Evolutionary conservation across 2,888 invertebrate genomes (phyloP).

Genomic region (Caenorhabditis doughertyi): DNA sequence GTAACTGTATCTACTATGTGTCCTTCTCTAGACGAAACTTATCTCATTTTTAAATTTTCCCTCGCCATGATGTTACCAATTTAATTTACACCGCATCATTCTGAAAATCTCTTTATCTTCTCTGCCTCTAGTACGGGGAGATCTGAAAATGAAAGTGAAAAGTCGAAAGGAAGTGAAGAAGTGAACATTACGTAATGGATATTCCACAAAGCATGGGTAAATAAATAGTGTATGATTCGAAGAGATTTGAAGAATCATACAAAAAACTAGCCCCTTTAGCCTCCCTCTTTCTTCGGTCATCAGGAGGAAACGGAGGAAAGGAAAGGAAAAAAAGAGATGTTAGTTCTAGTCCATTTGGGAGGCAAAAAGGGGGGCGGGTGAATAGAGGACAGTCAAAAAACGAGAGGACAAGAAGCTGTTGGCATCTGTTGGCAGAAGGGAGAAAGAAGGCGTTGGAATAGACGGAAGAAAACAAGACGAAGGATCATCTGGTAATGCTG

Average conservation of each 20-base stretch:
- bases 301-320: constrained; percentile 20
- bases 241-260: constrained; percentile 14
- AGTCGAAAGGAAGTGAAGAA: constrained; percentile 36
- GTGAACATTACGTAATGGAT: constrained; percentile 47
- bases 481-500: constrained; percentile 40
- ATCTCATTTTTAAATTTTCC: background rate
- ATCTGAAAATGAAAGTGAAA: constrained; percentile 36
- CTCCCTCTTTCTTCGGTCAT: constrained; percentile 28
- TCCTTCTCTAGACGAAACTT: too few relatives aligned
- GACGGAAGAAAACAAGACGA: background rate
- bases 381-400: constrained; percentile 44
- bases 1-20: too few relatives aligned
- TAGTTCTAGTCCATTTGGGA: constrained; percentile 36
- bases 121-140: background rate
- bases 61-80: background rate
- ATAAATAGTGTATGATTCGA: background rate
- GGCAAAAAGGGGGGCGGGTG: constrained; percentile 29
- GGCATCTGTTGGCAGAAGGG: constrained; percentile 25
- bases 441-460: constrained; percentile 17
- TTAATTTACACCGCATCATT: constrained; percentile 16
- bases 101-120: constrained; percentile 29
- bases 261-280: constrained; percentile 33
- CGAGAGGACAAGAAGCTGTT: constrained; percentile 38
- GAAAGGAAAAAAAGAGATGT: constrained; percentile 10
- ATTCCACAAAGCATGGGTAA: constrained; percentile 36